Percentiles rank a stretch among this genome's conserved stretches.
These are phyloP conservation scores for Sebastes oblongus DNA, from an alignment of 2,797 vertebrate species.

Conservation along the genomic window DNA sequence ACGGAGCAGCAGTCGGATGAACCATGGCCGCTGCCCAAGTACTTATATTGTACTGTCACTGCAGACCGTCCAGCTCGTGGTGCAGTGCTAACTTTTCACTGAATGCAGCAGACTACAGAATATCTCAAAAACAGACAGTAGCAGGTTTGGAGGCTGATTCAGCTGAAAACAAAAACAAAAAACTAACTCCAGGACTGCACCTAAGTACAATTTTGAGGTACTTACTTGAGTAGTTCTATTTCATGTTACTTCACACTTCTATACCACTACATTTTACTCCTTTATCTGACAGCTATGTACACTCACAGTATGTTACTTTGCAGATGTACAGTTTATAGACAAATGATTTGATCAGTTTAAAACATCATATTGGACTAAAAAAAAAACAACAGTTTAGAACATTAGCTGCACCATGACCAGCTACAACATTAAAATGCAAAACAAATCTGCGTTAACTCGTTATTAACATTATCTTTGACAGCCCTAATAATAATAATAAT, in stretches of 20 bases:
- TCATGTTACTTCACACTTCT: neutral
- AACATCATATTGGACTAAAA: neutral
- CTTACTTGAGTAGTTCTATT: neutral
- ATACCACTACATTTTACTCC: neutral
- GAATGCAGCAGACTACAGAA: constrained; percentile 22
- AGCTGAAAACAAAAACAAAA: neutral
- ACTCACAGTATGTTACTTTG: neutral
- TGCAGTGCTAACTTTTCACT: constrained; percentile 47
- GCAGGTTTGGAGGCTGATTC: neutral
- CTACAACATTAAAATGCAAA: neutral
- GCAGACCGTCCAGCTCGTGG: constrained; percentile 35
- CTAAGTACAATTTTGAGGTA: neutral
- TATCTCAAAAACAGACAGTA: neutral
- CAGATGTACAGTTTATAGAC: neutral
- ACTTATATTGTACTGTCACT: constrained; percentile 29
- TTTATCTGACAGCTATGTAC: no score
- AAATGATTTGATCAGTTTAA: neutral
- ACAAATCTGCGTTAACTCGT: no score
- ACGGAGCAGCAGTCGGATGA: constrained; percentile 49
- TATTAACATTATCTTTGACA: no score
- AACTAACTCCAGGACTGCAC: neutral
- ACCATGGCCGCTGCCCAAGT: constrained; percentile 43
- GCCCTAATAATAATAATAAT: neutral
- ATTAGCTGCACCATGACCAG: neutral
- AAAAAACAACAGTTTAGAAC: neutral